Conservation (phyloP, 2,888 invertebrate genomes). For the Temnothorax ravouxi region DNA sequence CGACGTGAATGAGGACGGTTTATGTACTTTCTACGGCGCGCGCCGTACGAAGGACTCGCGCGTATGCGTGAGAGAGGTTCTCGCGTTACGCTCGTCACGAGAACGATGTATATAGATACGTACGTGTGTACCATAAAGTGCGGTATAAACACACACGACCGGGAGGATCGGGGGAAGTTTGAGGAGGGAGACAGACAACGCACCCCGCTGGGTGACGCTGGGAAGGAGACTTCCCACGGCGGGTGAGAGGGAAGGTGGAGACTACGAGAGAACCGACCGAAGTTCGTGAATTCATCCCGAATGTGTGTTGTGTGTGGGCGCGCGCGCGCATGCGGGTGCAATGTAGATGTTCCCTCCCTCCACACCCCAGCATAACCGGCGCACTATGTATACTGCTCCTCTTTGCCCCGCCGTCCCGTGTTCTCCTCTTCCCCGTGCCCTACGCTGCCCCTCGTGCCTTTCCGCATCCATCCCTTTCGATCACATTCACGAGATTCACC, state of each 20-base stretch:
- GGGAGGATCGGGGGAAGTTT: slow-evolving; percentile 22
- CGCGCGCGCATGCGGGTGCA: slow-evolving; percentile 65
- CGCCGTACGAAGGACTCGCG: slow-evolving; percentile 57
- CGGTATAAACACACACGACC: slow-evolving; percentile 72
- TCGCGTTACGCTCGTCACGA: slow-evolving; percentile 67
- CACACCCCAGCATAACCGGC: slow-evolving; percentile 33
- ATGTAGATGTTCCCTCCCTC: slow-evolving; percentile 64
- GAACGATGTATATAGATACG: slow-evolving; percentile 49
- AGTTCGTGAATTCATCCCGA: slow-evolving; percentile 60
- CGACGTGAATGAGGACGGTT: slow-evolving; percentile 75
- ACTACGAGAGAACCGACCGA: slow-evolving; percentile 50
- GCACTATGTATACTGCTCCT: slow-evolving; percentile 37
- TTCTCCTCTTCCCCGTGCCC: slow-evolving; percentile 49
- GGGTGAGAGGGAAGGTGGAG: slow-evolving; percentile 31
- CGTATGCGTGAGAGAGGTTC: slow-evolving; percentile 72
- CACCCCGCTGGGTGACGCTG: slow-evolving; percentile 40
- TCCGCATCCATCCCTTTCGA: slow-evolving; percentile 70
- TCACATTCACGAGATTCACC: slow-evolving; percentile 58
- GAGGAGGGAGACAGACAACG: slow-evolving; percentile 51
- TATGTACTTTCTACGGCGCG: slow-evolving; percentile 74
- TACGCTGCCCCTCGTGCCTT: slow-evolving; percentile 41
- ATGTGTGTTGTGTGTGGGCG: slow-evolving; percentile 62
- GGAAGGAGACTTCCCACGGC: slow-evolving; percentile 23
- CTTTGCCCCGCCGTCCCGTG: slow-evolving; percentile 29
- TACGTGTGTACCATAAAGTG: slow-evolving; percentile 68